phyloP scores from a whole-genome alignment of 2,113 vertebrate genomes.

The Nymphicus hollandicus region DNA sequence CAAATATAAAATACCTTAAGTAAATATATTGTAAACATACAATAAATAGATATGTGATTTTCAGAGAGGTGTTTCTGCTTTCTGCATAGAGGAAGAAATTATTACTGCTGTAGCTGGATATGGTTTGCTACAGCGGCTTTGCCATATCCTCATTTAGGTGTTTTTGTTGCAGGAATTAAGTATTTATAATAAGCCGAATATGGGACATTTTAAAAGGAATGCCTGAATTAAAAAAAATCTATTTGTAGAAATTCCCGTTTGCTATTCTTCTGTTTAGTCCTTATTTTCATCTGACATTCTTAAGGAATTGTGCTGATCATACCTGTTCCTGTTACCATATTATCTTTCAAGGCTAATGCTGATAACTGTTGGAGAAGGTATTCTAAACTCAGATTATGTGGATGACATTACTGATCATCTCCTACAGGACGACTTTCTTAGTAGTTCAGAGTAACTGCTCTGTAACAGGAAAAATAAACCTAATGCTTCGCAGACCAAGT shows the following conservation, averaged over 20 bases:
- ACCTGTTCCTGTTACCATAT: neutral
- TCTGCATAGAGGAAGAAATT: neutral
- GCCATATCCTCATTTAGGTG: neutral
- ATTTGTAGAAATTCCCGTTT: neutral
- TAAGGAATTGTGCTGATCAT: neutral
- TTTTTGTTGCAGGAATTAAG: neutral
- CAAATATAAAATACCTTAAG: neutral
- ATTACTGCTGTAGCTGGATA: neutral
- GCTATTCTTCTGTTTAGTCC: neutral
- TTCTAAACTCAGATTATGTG: neutral
- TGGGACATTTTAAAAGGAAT: neutral
- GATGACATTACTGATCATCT: neutral
- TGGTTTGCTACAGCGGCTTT: neutral
- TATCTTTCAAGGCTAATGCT: neutral
- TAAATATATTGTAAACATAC: neutral
- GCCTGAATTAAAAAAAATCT: neutral
- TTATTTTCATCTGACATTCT: neutral
- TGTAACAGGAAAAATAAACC: neutral
- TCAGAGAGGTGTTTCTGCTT: neutral
- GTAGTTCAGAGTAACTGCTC: neutral
- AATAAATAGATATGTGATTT: neutral
- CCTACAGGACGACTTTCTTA: neutral
- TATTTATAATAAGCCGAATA: neutral
- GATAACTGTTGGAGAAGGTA: neutral
- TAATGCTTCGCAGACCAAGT: neutral